A percentile compares a stretch with the other conserved stretches of the same genome.
These are phyloP conservation scores for Solenopsis invicta DNA, from an alignment of 1,140 invertebrate genomes.

Conservation along the genomic window DNA sequence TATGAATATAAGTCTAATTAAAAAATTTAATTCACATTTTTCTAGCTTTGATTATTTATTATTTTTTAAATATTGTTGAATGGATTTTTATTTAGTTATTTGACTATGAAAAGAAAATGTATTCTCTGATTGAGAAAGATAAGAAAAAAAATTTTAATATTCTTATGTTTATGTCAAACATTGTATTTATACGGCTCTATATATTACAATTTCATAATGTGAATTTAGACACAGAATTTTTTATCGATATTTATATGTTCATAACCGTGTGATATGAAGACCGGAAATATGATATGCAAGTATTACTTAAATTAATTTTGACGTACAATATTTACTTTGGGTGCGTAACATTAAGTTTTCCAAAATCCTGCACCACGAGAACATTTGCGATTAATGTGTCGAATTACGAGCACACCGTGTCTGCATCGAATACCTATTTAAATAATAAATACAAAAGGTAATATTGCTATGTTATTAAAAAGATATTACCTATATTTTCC, in stretches of 20 bases:
- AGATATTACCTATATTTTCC: neutral
- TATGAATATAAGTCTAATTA: too few relatives aligned
- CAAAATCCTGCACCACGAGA: neutral
- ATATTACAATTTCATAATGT: neutral
- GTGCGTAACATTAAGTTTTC: slow-evolving; percentile 11
- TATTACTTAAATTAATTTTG: slow-evolving; percentile 63
- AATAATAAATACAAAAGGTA: slow-evolving; percentile 22
- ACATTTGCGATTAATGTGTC: neutral
- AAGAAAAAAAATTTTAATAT: neutral
- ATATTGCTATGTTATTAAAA: slow-evolving; percentile 5
- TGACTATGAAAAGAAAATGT: neutral
- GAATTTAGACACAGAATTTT: slow-evolving; percentile 42
- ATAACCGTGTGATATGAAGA: slow-evolving; percentile 1
- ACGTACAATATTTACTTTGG: slow-evolving; percentile 50
- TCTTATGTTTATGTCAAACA: neutral
- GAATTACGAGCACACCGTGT: neutral
- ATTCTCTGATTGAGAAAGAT: neutral
- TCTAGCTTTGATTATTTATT: too few relatives aligned
- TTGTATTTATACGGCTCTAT: neutral
- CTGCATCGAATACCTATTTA: neutral
- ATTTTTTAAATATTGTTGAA: neutral
- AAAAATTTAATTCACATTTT: too few relatives aligned
- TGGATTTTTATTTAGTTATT: neutral
- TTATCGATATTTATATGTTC: slow-evolving; percentile 37
- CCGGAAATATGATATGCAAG: slow-evolving; percentile 67